Evolutionary conservation across 2,888 invertebrate genomes (phyloP).

Genomic region (Sylvicola cinctus): DNA sequence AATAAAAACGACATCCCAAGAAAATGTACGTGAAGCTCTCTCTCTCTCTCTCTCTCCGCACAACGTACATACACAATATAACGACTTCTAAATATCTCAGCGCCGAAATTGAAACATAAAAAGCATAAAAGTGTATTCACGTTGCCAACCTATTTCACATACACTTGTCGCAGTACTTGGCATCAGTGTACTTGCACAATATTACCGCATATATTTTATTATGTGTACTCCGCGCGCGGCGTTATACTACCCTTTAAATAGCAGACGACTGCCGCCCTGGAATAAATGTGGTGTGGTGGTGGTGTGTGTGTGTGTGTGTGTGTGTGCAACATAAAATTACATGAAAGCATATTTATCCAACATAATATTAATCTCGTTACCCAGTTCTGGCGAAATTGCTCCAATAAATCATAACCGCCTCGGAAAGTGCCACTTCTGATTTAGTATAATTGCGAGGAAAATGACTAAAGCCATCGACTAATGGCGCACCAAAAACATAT

Average conservation of each 20-base stretch:
- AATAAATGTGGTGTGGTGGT: too few species aligned
- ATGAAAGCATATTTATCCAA: too few species aligned
- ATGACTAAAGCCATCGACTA: conserved; percentile 60
- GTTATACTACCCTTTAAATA: too few species aligned
- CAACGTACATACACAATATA: too few species aligned
- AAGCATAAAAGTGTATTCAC: not conserved
- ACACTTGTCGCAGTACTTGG: conserved; percentile 2
- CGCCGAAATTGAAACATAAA: not conserved
- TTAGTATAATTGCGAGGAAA: conserved; percentile 78
- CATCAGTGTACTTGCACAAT: too few species aligned
- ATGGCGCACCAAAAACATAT: conserved; percentile 77
- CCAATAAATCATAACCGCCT: conserved; percentile 72
- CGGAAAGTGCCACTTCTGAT: conserved; percentile 66
- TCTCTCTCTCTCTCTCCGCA: too few species aligned
- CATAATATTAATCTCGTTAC: conserved; percentile 32
- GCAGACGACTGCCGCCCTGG: too few species aligned
- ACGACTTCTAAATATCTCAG: too few species aligned
- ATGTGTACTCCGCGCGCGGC: too few species aligned
- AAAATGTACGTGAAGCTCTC: not conserved
- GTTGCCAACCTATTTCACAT: not conserved
- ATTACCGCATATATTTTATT: too few species aligned
- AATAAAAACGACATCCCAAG: not conserved
- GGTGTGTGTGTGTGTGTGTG: too few species aligned
- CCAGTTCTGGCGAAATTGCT: conserved; percentile 76
- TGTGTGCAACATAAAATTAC: conserved; percentile 1